Evolutionary conservation across 2,888 invertebrate species (phyloP).

Genomic region (Eristalinus sepulchralis): DNA sequence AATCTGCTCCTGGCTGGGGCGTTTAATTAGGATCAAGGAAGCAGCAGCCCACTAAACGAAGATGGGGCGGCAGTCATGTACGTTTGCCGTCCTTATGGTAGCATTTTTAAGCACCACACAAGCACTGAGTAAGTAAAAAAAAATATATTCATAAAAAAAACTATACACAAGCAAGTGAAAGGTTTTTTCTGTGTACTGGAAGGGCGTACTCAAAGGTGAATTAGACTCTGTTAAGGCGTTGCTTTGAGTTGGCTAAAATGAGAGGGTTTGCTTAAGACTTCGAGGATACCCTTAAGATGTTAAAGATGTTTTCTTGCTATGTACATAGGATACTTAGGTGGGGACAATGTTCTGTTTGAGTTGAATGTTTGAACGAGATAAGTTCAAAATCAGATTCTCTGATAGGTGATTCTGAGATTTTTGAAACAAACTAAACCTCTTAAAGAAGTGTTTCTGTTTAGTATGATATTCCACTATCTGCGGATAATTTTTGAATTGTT

Average conservation of each 20-base stretch:
- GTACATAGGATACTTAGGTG: neutral
- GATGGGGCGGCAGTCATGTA: conserved; percentile 80
- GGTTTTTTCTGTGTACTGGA: neutral
- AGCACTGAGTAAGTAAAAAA: conserved; percentile 78
- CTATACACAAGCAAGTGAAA: neutral
- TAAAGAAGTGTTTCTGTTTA: too few relatives aligned
- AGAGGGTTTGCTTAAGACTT: neutral
- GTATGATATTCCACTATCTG: too few relatives aligned
- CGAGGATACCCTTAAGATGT: neutral
- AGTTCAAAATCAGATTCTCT: too few relatives aligned
- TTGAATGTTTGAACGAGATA: too few relatives aligned
- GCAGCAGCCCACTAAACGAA: conserved; percentile 67
- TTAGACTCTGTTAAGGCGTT: neutral
- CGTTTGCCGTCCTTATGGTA: conserved; percentile 79
- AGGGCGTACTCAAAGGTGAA: neutral
- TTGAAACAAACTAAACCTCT: too few relatives aligned
- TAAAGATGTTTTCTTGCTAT: neutral
- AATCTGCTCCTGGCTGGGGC: conserved; percentile 57
- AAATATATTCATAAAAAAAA: neutral
- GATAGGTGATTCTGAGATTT: too few relatives aligned
- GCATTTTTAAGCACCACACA: conserved; percentile 77
- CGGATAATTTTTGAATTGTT: too few relatives aligned
- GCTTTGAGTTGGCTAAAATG: neutral
- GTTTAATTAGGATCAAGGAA: conserved; percentile 44
- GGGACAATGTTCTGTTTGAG: neutral